A percentile compares a stretch with the other conserved stretches of the same genome.
Evolutionary conservation across 64 coral and sea anemone genomes (phyloP).

Genomic region (Montipora efflorescens): DNA sequence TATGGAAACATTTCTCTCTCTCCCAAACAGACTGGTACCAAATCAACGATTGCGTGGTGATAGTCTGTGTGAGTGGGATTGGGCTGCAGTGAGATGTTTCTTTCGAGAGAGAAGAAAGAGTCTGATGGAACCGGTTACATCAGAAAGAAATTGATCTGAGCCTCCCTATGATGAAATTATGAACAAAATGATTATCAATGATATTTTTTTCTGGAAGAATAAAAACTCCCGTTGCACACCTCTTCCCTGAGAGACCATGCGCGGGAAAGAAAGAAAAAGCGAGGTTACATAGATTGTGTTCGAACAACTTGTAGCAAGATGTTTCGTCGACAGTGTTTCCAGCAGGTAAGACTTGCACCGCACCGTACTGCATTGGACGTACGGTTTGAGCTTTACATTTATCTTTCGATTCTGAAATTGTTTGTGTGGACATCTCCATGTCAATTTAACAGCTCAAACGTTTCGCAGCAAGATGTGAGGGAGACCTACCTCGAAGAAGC

Average conservation of each 20-base stretch:
- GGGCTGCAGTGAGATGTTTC: too few relatives aligned
- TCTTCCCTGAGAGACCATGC: neutral
- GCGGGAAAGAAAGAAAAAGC: conserved; percentile 37
- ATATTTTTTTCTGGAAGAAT: too few relatives aligned
- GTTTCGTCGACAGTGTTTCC: conserved; percentile 31
- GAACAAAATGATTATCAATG: too few relatives aligned
- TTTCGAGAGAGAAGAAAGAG: too few relatives aligned
- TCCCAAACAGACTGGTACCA: conserved; percentile 6
- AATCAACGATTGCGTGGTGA: neutral
- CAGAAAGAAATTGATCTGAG: too few relatives aligned
- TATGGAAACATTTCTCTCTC: conserved; percentile 29
- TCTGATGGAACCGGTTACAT: too few relatives aligned
- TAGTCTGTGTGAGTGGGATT: too few relatives aligned
- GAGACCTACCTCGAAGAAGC: conserved; percentile 30
- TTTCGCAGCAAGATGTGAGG: conserved; percentile 22
- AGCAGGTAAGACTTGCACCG: neutral
- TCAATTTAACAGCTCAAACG: conserved; percentile 23
- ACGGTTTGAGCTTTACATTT: neutral
- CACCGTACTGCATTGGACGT: neutral
- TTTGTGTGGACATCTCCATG: neutral
- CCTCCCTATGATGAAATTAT: too few relatives aligned
- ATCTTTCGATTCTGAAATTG: neutral
- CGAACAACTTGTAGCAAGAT: neutral
- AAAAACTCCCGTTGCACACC: too few relatives aligned
- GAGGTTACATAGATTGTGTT: neutral